Base-by-base conservation (phyloP, 2,797 vertebrate genomes). In the Dipus sagitta region DNA sequence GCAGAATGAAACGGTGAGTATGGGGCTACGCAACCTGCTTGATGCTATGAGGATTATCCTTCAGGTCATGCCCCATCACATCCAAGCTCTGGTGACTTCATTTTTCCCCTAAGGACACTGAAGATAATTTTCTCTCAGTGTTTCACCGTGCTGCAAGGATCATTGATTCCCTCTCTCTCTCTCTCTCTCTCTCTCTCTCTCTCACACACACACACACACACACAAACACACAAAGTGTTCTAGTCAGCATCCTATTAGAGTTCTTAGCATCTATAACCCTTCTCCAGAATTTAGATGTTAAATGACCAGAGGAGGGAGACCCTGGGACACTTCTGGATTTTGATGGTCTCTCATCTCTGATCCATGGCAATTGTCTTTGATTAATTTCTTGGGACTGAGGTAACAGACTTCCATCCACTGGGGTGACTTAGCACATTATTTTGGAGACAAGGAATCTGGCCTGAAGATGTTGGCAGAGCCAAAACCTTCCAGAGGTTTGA, bases 1-100 rank as follows among this genome's bases (percentile, higher is more conserved):
- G 97, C 99, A 99, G 98, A 99, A 99, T 28, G 99, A 99, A 98
- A 99, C 99, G 70, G 99, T 99, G 97, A 99, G 99, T 99, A 38
- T 62, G 75, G 34, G 11, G 68, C 78, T 24, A 1, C 0, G 2
- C 78, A 28, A 81, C 47, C 67, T 10, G 26, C 72, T 9, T 26
- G 10, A 23, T 18, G 26, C 52, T 10, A 18, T 17, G 95, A 92
- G 42, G 30, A 32, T 34, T 62, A 2, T 15, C 52, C 62, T 67
- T 93, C 26, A 81, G 88, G 64, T 47, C 47, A 47, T 47, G 47
- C 12, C 18, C 1, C 15, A 54, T 93, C 79, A 60, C 32, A 68
- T 58, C 86, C 47, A 30, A 34, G 58, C n/a, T 58, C n/a, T 20
- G 32, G n/a, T 34, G 62, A 20, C 80, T 28, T 86, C 62, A 15